These are phyloP conservation scores for Malacoraja senta DNA, from an alignment of 2,797 vertebrate genomes.

Conservation along the genomic window DNA sequence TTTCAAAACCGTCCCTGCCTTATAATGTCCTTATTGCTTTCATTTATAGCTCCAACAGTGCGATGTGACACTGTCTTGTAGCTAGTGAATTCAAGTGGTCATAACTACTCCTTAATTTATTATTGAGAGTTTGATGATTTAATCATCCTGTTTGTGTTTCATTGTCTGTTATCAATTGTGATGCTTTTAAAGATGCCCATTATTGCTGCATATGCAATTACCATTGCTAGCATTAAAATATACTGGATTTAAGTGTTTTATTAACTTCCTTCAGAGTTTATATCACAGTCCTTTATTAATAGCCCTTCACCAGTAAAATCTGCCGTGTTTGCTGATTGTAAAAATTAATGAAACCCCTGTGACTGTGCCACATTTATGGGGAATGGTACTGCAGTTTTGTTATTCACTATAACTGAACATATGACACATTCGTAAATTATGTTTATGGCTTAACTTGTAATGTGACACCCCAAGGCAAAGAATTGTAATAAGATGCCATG, in stretches of 20 bases:
- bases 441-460: conserved; percentile 36
- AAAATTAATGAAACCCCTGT: conserved; percentile 39
- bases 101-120: conserved; percentile 38
- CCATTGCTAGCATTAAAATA: conserved; percentile 32
- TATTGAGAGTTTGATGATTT: conserved; percentile 37
- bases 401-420: conserved; percentile 29
- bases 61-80: conserved; percentile 35
- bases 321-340: conserved; percentile 34
- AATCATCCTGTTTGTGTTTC: conserved; percentile 38
- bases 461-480: conserved; percentile 35
- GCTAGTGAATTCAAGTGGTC: conserved; percentile 36
- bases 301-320: conserved; percentile 35
- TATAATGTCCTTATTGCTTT: conserved; percentile 28
- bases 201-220: conserved; percentile 28
- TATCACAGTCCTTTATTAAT: conserved; percentile 36
- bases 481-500: conserved; percentile 17
- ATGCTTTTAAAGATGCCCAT: conserved; percentile 38
- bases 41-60: conserved; percentile 36
- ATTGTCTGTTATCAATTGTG: conserved; percentile 38
- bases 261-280: conserved; percentile 37
- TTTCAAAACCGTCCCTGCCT: conserved; percentile 5
- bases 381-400: conserved; percentile 33
- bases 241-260: conserved; percentile 37
- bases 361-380: conserved; percentile 23
- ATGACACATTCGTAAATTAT: conserved; percentile 38